Percentiles rank a stretch among this genome's conserved stretches.
phyloP scores from a whole-genome alignment of 2,113 vertebrate genomes.

The Hemichromis elongatus region DNA sequence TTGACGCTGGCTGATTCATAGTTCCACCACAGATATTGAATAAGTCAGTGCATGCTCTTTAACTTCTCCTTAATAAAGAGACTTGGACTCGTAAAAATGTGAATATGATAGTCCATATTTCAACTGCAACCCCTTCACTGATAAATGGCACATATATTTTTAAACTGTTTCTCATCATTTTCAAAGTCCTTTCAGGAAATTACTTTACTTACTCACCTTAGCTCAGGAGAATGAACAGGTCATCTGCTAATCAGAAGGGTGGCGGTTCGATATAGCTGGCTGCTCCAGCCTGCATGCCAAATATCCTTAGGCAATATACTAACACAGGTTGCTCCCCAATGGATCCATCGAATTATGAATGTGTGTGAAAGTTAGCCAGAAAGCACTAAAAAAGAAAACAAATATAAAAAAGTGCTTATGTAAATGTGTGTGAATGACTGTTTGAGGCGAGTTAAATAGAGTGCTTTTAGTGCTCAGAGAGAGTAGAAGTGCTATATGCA shows the following conservation, averaged over 20 bases:
- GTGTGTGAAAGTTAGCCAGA: not conserved
- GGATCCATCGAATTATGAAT: not conserved
- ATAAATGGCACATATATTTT: not conserved
- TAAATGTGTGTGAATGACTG: not conserved
- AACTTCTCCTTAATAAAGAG: not conserved
- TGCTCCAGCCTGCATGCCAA: not conserved
- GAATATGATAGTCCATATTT: not conserved
- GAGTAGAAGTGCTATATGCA: not conserved
- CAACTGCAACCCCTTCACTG: not conserved
- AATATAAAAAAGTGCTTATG: not conserved
- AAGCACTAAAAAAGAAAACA: not conserved
- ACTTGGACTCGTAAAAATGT: not conserved
- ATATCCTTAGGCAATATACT: not conserved
- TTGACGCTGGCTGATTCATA: not conserved
- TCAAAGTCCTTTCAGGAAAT: not conserved
- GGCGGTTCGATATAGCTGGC: not conserved
- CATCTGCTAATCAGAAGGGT: not conserved
- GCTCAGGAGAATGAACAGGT: not conserved
- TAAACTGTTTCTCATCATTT: not conserved
- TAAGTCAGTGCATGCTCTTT: not conserved
- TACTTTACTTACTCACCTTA: not conserved
- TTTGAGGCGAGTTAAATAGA: not conserved
- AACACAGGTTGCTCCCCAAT: not conserved
- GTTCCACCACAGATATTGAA: not conserved
- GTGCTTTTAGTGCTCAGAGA: not conserved